Evolutionary conservation across 2,797 vertebrate species (phyloP).

Genomic region (Malurus splendens): DNA sequence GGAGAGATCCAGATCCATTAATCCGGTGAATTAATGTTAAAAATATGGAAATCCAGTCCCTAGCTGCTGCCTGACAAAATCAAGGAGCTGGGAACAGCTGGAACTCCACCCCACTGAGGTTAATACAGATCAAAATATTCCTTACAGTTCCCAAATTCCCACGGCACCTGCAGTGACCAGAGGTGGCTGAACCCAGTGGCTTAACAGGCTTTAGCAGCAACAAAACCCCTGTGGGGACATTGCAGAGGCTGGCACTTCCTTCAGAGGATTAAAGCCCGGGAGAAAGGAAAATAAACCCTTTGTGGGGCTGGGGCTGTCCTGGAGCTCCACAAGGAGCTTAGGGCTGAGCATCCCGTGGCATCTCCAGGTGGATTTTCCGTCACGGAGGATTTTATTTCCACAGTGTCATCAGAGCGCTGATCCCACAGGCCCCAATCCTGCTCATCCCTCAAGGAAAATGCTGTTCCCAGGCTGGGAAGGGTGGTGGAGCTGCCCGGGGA

Average conservation of each 20-base stretch:
- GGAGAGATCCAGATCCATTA: neutral
- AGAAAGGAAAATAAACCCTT: neutral
- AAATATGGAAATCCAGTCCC: neutral
- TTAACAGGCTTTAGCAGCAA: neutral
- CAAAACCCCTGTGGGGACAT: neutral
- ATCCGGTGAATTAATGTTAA: accelerated
- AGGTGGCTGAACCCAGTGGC: accelerated
- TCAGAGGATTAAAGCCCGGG: neutral
- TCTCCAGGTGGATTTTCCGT: neutral
- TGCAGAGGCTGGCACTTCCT: neutral
- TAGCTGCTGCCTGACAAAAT: neutral
- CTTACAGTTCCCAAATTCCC: accelerated
- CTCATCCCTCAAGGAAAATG: accelerated
- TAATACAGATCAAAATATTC: neutral
- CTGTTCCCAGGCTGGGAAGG: neutral
- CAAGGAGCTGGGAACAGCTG: neutral
- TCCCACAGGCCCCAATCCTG: accelerated
- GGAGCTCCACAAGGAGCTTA: neutral
- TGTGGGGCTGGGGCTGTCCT: neutral
- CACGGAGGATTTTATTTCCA: neutral
- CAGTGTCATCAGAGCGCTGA: accelerated
- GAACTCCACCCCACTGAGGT: neutral
- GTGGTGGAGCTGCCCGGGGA: neutral
- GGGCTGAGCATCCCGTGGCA: neutral
- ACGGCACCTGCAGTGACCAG: neutral